Percentiles rank a stretch among this genome's conserved stretches.
Evolutionary conservation across 2,888 invertebrate species (phyloP).

Genomic region (Ormyrus labotus): DNA sequence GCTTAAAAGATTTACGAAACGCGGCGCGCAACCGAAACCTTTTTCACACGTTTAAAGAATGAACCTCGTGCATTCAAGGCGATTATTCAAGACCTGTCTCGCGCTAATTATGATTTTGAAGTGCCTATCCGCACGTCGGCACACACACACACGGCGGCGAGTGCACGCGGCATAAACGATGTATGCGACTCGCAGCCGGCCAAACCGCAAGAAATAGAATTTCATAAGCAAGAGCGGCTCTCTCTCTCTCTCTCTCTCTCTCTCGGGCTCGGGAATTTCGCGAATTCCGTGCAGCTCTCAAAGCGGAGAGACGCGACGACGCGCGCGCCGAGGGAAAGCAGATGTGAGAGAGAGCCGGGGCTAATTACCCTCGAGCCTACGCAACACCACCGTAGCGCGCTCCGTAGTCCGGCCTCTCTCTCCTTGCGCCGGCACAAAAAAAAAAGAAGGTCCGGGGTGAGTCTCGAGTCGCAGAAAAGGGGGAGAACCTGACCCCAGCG

Average conservation of each 20-base stretch:
- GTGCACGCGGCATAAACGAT: neutral
- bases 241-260: neutral
- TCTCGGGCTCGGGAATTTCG: slow-evolving; percentile 6
- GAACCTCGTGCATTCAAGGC: neutral
- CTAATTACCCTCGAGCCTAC: neutral
- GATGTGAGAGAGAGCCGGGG: neutral
- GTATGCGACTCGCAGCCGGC: slow-evolving; percentile 3
- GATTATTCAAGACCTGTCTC: slow-evolving; percentile 16
- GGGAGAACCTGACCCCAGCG: neutral
- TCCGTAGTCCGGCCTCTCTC: neutral
- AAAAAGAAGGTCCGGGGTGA: neutral
- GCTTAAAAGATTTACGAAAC: neutral
- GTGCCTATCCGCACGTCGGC: neutral
- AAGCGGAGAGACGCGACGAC: neutral
- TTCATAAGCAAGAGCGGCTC: slow-evolving; percentile 10
- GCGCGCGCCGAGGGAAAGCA: neutral
- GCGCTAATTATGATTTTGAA: slow-evolving; percentile 26
- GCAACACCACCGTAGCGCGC: neutral
- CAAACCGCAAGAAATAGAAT: slow-evolving; percentile 49
- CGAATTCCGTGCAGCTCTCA: slow-evolving; percentile 8
- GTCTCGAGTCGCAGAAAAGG: neutral
- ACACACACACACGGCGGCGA: neutral
- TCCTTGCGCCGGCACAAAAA: neutral
- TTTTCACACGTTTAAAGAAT: neutral
- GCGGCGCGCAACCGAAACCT: neutral